These are phyloP conservation scores for Dissostichus mawsoni DNA, from an alignment of 2,113 vertebrate species.

Conservation along the genomic window DNA sequence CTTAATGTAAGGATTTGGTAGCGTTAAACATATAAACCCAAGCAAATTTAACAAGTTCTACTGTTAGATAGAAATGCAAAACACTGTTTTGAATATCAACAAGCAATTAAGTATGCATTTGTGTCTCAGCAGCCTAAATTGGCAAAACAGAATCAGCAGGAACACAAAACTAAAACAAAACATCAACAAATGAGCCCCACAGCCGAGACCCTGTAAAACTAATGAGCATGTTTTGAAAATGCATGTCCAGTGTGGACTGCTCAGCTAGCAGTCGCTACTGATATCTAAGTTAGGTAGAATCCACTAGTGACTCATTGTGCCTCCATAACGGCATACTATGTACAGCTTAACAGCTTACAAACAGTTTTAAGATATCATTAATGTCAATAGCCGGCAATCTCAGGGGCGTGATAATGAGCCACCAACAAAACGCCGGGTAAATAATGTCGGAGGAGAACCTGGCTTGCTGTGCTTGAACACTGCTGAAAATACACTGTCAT, in stretches of 20 bases:
- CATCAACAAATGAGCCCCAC: conserved; percentile 50
- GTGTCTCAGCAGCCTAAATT: conserved; percentile 49
- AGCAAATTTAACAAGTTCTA: conserved; percentile 9
- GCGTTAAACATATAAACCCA: conserved; percentile 8
- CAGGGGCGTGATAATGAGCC: conserved; percentile 52
- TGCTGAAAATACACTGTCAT: conserved; percentile 33
- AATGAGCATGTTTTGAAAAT: conserved; percentile 49
- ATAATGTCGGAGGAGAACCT: conserved; percentile 28
- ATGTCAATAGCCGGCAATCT: conserved; percentile 56
- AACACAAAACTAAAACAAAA: conserved; percentile 49
- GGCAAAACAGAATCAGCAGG: conserved; percentile 41
- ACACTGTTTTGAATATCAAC: conserved; percentile 49
- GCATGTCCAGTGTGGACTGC: conserved; percentile 21
- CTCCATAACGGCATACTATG: conserved; percentile 30
- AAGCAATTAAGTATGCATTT: conserved; percentile 49
- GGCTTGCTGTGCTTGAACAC: conserved; percentile 16
- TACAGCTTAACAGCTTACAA: conserved; percentile 38
- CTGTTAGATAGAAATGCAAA: conserved; percentile 28
- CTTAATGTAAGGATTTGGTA: background rate
- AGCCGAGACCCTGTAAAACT: conserved; percentile 50
- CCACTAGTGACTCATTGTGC: conserved; percentile 24
- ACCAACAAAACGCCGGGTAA: conserved; percentile 39
- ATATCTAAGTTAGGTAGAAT: conserved; percentile 42
- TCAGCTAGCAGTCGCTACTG: conserved; percentile 17
- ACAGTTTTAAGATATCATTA: conserved; percentile 54